Conservation (phyloP, 1,140 invertebrate genomes). For the Sitobion miscanthi region DNA sequence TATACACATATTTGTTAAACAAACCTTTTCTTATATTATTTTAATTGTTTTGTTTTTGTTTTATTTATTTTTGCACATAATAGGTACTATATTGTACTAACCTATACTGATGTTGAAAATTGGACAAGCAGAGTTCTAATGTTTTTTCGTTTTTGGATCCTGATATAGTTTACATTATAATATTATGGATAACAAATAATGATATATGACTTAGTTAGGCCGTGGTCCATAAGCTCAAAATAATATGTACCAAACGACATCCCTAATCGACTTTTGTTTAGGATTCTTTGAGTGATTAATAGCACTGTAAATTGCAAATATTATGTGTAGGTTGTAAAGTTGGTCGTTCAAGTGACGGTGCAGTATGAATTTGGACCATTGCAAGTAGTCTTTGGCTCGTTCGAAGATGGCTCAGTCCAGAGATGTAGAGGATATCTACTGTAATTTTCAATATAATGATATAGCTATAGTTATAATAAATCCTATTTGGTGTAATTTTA, state of each 20-base stretch:
- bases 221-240: too few relatives aligned
- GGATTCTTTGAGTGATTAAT: neutral
- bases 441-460: neutral
- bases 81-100: too few relatives aligned
- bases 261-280: neutral
- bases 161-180: neutral
- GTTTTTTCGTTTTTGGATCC: neutral
- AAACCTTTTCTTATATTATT: neutral
- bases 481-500: neutral
- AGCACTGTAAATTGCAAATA: neutral
- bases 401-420: neutral
- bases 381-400: neutral
- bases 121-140: neutral
- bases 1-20: neutral
- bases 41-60: neutral
- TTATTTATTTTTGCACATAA: neutral
- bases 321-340: neutral
- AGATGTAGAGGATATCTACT: neutral
- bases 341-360: neutral
- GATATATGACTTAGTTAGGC: neutral
- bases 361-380: neutral
- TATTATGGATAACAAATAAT: too few relatives aligned
- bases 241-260: too few relatives aligned
- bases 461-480: neutral
- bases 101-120: neutral